Conservation (phyloP, 2,888 invertebrate genomes). For the Drosophila fungiperda region DNA sequence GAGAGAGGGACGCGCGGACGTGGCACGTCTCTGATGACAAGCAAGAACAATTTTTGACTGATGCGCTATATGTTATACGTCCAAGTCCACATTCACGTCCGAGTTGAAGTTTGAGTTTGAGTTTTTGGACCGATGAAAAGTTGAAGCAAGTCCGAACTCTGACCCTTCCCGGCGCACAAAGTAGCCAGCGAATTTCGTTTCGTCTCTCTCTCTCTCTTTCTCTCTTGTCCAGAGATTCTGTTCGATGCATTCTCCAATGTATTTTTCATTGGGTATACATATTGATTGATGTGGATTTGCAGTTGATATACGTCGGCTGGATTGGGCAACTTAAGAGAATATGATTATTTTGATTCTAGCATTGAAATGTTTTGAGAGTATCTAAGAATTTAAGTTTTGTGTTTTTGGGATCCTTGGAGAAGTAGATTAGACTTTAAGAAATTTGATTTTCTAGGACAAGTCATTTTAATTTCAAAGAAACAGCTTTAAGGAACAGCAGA, state of each 20-base stretch:
- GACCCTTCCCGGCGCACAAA: constrained; percentile 18
- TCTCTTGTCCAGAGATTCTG: constrained; percentile 1
- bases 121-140: constrained; percentile 49
- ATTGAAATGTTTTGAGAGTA: not conserved
- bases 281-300: constrained; percentile 69
- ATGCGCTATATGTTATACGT: constrained; percentile 72
- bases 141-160: constrained; percentile 64
- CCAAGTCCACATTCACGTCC: constrained; percentile 38
- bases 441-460: constrained; percentile 5
- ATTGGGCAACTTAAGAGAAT: not conserved
- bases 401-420: not conserved
- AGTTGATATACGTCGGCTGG: constrained; percentile 19
- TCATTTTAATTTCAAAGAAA: constrained; percentile 12
- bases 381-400: not conserved
- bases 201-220: not conserved
- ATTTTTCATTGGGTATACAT: constrained; percentile 69
- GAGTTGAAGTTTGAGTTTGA: constrained; percentile 32
- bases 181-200: constrained; percentile 36
- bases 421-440: not conserved
- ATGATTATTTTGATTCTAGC: constrained; percentile 11
- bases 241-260: constrained; percentile 51
- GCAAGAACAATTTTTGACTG: constrained; percentile 78
- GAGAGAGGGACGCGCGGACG: constrained; percentile 41
- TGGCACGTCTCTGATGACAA: constrained; percentile 77
- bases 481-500: constrained; percentile 3